Percentiles rank a stretch among this genome's conserved stretches.
Evolutionary conservation across 1,140 invertebrate species (phyloP).

Genomic region (Papilio machaon): DNA sequence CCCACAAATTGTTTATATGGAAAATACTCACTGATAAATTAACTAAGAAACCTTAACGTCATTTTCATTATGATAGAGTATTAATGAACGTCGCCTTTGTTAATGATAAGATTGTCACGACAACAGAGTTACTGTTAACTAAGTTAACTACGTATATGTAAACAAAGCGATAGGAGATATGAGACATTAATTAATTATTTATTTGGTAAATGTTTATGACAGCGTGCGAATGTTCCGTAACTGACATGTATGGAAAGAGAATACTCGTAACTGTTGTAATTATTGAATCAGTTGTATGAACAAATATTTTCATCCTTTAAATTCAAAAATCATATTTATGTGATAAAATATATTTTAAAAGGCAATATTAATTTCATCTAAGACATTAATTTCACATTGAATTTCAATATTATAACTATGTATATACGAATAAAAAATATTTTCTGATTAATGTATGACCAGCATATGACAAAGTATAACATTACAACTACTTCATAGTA

Average conservation of each 20-base stretch:
- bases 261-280: background rate
- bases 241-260: background rate
- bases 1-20: background rate
- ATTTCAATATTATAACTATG: too few species aligned
- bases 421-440: too few species aligned
- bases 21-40: background rate
- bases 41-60: conserved; percentile 39
- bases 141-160: conserved; percentile 30
- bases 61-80: conserved; percentile 42
- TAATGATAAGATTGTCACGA: conserved; percentile 43
- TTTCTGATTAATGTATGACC: too few species aligned
- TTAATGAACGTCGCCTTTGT: conserved; percentile 26
- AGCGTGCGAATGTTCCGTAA: conserved; percentile 46
- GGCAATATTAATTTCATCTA: too few species aligned
- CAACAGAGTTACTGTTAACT: conserved; percentile 36
- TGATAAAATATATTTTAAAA: too few species aligned
- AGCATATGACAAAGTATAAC: too few species aligned
- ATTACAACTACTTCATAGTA: too few species aligned
- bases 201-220: conserved; percentile 47
- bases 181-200: conserved; percentile 32
- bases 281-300: background rate
- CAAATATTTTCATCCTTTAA: too few species aligned
- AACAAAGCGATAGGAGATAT: conserved; percentile 23
- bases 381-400: too few species aligned
- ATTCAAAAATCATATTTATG: too few species aligned